Percentiles rank a stretch among this genome's conserved stretches.
Evolutionary conservation across 2,888 invertebrate species (phyloP).

Genomic region (Lordiphosa andalusiaca): DNA sequence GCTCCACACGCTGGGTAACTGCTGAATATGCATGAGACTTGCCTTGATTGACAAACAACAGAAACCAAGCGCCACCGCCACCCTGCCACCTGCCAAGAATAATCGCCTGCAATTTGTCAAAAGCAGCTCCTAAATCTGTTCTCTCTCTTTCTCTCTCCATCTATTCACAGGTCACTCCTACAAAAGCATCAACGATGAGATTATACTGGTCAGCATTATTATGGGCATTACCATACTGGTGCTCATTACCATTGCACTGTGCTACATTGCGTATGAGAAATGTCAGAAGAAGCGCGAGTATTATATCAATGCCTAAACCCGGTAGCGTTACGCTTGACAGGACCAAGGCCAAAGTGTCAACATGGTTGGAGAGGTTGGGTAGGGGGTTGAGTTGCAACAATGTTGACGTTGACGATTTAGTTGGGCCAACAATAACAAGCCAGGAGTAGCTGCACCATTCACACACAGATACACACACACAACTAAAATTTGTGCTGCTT

Average conservation of each 20-base stretch:
- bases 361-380: conserved; percentile 16
- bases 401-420: conserved; percentile 71
- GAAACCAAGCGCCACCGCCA: conserved; percentile 1
- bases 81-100: conserved; percentile 14
- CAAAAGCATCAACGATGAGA: conserved; percentile 91
- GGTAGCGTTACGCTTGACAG: conserved; percentile 11
- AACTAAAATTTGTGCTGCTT: conserved; percentile 39
- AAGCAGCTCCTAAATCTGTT: conserved; percentile 27
- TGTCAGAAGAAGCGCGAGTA: conserved; percentile 85
- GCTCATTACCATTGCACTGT: conserved; percentile 89
- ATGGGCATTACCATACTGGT: conserved; percentile 91
- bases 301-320: conserved; percentile 84
- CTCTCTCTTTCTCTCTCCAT: background rate
- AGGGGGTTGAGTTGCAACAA: conserved; percentile 46
- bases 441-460: conserved; percentile 5
- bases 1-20: background rate
- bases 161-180: conserved; percentile 86
- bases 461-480: conserved; percentile 16
- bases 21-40: conserved; percentile 50
- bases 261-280: conserved; percentile 90
- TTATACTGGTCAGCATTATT: conserved; percentile 92
- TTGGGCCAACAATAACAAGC: conserved; percentile 45
- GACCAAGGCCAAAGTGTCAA: conserved; percentile 55
- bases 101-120: conserved; percentile 39
- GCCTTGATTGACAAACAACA: conserved; percentile 39